Conservation (phyloP, 1,140 invertebrate genomes). For the Drosophila tropicalis region DNA sequence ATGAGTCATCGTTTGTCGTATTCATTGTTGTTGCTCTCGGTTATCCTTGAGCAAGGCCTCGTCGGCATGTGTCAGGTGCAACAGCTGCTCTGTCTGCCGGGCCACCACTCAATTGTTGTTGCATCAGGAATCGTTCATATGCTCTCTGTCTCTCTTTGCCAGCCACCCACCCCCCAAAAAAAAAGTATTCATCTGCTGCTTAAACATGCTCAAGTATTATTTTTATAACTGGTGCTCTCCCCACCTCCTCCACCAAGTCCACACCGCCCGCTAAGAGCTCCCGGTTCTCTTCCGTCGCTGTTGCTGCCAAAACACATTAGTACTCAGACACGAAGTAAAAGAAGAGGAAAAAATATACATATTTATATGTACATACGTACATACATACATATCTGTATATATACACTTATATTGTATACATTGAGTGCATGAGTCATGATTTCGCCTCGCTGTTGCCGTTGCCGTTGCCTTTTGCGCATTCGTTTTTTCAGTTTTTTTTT, state of each 20-base stretch:
- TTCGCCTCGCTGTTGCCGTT: constrained; percentile 46
- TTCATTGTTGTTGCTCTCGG: constrained; percentile 16
- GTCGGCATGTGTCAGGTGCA: constrained; percentile 73
- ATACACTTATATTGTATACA: constrained; percentile 25
- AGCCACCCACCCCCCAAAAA: not conserved
- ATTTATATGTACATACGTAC: not conserved
- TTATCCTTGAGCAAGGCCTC: constrained; percentile 77
- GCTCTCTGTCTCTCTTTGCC: not conserved
- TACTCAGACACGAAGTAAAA: constrained; percentile 76
- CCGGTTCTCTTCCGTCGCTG: constrained; percentile 31
- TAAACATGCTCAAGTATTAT: constrained; percentile 63
- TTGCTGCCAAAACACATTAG: constrained; percentile 73
- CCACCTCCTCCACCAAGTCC: not conserved
- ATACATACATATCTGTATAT: not conserved
- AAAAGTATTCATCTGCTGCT: constrained; percentile 4
- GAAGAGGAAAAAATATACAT: constrained; percentile 51
- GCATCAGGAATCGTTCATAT: constrained; percentile 28
- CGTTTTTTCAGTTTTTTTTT: constrained; percentile 45
- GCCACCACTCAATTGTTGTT: constrained; percentile 19
- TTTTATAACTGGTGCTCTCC: constrained; percentile 58
- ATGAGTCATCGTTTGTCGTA: constrained; percentile 67
- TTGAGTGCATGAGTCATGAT: constrained; percentile 76
- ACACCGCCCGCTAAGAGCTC: constrained; percentile 12
- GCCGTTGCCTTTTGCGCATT: constrained; percentile 72
- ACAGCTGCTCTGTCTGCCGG: constrained; percentile 55